Percentiles rank a stretch among this genome's conserved stretches.
phyloP scores from a whole-genome alignment of 2,888 invertebrate species.

The Lochmaea crataegi region DNA sequence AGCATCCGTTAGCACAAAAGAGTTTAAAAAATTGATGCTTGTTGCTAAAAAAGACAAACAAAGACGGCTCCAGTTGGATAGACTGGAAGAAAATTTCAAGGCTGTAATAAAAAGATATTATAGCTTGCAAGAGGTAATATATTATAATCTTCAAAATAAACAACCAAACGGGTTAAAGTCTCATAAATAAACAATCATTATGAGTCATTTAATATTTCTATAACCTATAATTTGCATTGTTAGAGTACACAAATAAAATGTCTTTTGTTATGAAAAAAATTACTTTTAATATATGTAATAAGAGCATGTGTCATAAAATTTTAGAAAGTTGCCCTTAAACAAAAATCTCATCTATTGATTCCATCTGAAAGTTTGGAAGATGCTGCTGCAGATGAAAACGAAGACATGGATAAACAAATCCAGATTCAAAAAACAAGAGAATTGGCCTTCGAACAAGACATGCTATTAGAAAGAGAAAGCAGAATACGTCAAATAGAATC shows the following conservation, averaged over 20 bases:
- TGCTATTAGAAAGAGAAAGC: conserved; percentile 83
- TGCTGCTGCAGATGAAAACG: conserved; percentile 59
- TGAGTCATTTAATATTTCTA: no score
- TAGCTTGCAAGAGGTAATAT: conserved; percentile 76
- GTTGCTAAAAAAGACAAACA: conserved; percentile 80
- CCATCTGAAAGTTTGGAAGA: conserved; percentile 42
- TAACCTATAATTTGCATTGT: neutral
- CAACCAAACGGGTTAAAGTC: no score
- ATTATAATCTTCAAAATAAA: no score
- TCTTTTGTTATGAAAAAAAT: no score
- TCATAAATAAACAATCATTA: no score
- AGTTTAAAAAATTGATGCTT: conserved; percentile 78
- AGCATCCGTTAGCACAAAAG: conserved; percentile 78
- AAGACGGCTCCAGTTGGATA: conserved; percentile 85
- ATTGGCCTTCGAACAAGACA: conserved; percentile 82
- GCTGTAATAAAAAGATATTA: conserved; percentile 79
- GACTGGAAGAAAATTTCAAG: conserved; percentile 84
- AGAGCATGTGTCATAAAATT: conserved; percentile 26
- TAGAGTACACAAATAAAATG: neutral
- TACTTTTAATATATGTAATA: neutral
- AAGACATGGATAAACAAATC: conserved; percentile 62
- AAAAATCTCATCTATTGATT: conserved; percentile 72
- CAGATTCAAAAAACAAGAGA: conserved; percentile 68
- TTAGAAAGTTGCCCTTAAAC: conserved; percentile 75
- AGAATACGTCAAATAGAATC: conserved; percentile 84